A percentile compares a stretch with the other conserved stretches of the same genome.
Evolutionary conservation across 2,797 vertebrate genomes (phyloP).

Genomic region (Sitta carolinensis): DNA sequence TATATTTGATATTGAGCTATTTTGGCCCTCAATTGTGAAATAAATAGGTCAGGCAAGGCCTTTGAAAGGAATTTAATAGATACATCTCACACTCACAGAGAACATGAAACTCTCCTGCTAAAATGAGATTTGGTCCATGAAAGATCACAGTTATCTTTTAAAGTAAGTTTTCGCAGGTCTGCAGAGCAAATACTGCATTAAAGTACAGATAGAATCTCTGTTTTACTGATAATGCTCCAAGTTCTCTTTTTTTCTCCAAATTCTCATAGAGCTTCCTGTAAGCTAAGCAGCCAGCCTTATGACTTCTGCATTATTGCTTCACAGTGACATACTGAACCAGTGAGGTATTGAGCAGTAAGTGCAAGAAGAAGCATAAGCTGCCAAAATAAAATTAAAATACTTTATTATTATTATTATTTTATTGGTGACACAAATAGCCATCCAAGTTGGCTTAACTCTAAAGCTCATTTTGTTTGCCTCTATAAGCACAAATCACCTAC

Average conservation of each 20-base stretch:
- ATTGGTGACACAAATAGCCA: not conserved
- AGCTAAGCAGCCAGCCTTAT: not conserved
- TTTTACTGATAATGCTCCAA: not conserved
- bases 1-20: not conserved
- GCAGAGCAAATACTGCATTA: not conserved
- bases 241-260: not conserved
- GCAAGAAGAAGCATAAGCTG: not conserved
- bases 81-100: not conserved
- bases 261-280: not conserved
- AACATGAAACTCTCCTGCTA: not conserved
- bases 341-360: not conserved
- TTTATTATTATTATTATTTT: not conserved
- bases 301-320: not conserved
- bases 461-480: not conserved
- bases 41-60: not conserved
- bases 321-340: not conserved
- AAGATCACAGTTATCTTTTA: not conserved
- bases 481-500: not conserved
- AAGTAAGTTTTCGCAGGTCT: conserved; percentile 18
- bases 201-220: not conserved
- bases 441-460: not conserved
- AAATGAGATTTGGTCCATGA: conserved; percentile 15
- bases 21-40: not conserved
- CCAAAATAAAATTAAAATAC: not conserved
- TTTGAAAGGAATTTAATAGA: conserved; percentile 5